phyloP scores from a whole-genome alignment of 2,888 invertebrate species.

The Eurytoma adleriae region DNA sequence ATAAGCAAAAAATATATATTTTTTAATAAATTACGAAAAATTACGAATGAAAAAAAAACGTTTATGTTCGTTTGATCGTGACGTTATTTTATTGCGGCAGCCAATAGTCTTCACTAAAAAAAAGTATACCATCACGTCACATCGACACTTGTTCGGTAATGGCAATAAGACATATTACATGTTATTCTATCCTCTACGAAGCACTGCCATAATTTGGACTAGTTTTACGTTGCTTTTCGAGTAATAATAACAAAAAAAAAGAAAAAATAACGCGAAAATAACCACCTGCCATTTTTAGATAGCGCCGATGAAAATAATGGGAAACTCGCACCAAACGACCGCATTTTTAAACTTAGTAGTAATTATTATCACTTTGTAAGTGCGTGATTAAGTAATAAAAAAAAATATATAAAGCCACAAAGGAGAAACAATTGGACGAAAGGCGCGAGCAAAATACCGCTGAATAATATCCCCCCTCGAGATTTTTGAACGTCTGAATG shows the following conservation, averaged over 20 bases:
- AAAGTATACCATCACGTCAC: conserved; percentile 22
- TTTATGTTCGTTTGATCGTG: no score
- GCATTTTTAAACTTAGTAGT: conserved; percentile 46
- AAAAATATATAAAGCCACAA: neutral
- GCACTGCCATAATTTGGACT: conserved; percentile 72
- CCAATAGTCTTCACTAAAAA: conserved; percentile 11
- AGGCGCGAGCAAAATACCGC: conserved; percentile 4
- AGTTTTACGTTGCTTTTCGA: conserved; percentile 66
- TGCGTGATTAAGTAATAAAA: conserved; percentile 23
- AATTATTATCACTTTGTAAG: conserved; percentile 48
- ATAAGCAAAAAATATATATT: neutral
- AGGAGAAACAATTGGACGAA: conserved; percentile 4
- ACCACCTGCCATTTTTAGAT: conserved; percentile 50
- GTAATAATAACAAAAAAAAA: conserved; percentile 28
- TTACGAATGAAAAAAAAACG: no score
- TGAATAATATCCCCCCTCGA: conserved; percentile 1
- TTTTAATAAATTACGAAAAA: neutral
- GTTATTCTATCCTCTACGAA: conserved; percentile 67
- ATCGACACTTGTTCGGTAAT: conserved; percentile 56
- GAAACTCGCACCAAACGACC: conserved; percentile 24
- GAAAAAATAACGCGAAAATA: conserved; percentile 8
- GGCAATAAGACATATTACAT: conserved; percentile 67
- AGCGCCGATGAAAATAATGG: conserved; percentile 34
- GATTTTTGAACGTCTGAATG: conserved; percentile 12
- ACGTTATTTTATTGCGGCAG: conserved; percentile 10